These are phyloP conservation scores for Sinella curviseta DNA, from an alignment of 1,140 invertebrate genomes.

Conservation along the genomic window DNA sequence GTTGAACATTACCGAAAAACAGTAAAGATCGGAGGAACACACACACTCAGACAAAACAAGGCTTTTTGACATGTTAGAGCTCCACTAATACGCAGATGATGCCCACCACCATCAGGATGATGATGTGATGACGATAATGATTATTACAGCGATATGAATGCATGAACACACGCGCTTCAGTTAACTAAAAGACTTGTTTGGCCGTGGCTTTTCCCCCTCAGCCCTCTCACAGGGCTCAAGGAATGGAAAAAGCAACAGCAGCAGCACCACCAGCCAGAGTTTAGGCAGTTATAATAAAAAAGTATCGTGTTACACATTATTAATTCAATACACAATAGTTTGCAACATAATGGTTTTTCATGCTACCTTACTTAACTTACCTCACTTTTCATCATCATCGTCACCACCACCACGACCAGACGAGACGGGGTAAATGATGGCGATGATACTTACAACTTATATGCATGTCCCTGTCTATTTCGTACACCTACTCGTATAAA, in stretches of 20 bases:
- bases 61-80: too few species aligned
- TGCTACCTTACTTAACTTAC: neutral
- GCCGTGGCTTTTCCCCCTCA: neutral
- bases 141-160: neutral
- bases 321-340: slow-evolving; percentile 5
- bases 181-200: neutral
- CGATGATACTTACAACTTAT: too few species aligned
- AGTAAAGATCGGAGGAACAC: neutral
- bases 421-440: too few species aligned
- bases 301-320: slow-evolving; percentile 19
- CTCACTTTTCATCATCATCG: neutral
- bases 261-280: too few species aligned
- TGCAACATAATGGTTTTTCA: neutral
- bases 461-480: too few species aligned
- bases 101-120: too few species aligned
- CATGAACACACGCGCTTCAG: neutral
- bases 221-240: neutral
- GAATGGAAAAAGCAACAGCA: neutral
- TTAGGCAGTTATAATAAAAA: neutral
- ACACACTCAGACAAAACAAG: neutral
- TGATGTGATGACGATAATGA: neutral
- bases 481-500: too few species aligned
- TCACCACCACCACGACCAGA: neutral
- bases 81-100: too few species aligned
- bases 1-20: neutral